Base-by-base conservation (phyloP, 1,140 invertebrate genomes). In the Lasioglossum albipes region DNA sequence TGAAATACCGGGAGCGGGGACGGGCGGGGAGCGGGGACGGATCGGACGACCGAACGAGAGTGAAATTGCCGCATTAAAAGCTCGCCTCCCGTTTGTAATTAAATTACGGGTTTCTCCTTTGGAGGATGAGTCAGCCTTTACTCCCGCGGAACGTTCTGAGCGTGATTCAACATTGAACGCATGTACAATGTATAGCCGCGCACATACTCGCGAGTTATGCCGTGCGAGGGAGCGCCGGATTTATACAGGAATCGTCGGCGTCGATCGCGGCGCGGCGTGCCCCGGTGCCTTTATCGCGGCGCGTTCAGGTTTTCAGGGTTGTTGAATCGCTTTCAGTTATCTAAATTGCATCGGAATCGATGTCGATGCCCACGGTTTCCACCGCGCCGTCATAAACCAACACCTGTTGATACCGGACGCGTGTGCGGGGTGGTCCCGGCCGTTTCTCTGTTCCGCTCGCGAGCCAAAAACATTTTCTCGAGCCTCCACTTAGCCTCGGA, bases 341-440 rank as follows among this genome's bases (percentile, higher is more conserved):
- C 92, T 92, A 93, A 93, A 93, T 92, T 91, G 92, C 92, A 93
- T 93, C 92, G 89, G 86, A 91, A 93, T 93, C 91, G 92, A 92
- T 92, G 91, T 93, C 87, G 85, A 86, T 85, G 89, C 89, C 91
- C 87, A 91, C 90, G 90, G 81, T 90, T 91, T 88, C 86, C 84
- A 78, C 79, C 67, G 81, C 81, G 86, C 85, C 89, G 68, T 92
- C 92, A 90, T 93, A 93, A 93, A 93, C 90, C 88, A 92, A 88
- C 91, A 91, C 89, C 90, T 90, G 88, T 90, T 89, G 89, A 90
- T 92, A 88, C 82, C 84, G 75, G 66, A 71, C 77, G 65, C 84
- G 77, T 88, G 82, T 77, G 82, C 79, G 76, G 85, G 85, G 85
- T 87, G 87, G 83, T 87, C 85, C 49, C 79, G 41, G 3, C n/a